These are phyloP conservation scores for Tapirus terrestris DNA, from an alignment of 2,113 vertebrate genomes.

Conservation along the genomic window DNA sequence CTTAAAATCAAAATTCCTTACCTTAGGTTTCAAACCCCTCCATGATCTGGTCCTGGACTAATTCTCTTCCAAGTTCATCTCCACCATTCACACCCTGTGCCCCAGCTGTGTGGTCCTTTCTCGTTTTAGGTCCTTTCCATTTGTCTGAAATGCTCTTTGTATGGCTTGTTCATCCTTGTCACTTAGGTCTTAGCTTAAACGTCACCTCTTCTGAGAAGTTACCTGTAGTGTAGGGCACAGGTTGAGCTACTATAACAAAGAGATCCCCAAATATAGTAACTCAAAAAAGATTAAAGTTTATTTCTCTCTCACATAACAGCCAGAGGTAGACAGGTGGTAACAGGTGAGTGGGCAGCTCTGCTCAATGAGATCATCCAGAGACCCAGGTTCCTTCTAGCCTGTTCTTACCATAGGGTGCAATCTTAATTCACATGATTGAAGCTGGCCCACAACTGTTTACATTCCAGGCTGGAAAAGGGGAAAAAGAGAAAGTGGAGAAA, in stretches of 20 bases:
- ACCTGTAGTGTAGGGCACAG: not conserved
- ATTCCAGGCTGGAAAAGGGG: not conserved
- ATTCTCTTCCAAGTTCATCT: not conserved
- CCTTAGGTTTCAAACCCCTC: not conserved
- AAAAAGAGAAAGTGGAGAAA: not conserved
- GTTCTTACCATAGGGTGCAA: not conserved
- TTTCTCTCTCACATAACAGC: not conserved
- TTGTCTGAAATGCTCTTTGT: not conserved
- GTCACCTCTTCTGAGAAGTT: not conserved
- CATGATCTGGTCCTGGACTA: not conserved
- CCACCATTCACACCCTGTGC: not conserved
- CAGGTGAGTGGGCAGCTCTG: not conserved
- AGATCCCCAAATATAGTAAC: conserved; percentile 3
- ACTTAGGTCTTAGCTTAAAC: conserved; percentile 2
- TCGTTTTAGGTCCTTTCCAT: not conserved
- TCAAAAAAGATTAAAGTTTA: not conserved
- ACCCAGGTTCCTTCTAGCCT: not conserved
- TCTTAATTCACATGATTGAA: not conserved
- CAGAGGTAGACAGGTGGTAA: not conserved
- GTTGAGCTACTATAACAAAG: not conserved
- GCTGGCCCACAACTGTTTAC: not conserved
- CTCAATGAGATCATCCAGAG: not conserved
- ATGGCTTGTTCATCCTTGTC: not conserved
- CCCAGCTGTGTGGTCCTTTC: not conserved
- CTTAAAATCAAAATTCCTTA: conserved; percentile 1